Base-by-base conservation (phyloP, 2,113 vertebrate species). In the Elachura formosa region DNA sequence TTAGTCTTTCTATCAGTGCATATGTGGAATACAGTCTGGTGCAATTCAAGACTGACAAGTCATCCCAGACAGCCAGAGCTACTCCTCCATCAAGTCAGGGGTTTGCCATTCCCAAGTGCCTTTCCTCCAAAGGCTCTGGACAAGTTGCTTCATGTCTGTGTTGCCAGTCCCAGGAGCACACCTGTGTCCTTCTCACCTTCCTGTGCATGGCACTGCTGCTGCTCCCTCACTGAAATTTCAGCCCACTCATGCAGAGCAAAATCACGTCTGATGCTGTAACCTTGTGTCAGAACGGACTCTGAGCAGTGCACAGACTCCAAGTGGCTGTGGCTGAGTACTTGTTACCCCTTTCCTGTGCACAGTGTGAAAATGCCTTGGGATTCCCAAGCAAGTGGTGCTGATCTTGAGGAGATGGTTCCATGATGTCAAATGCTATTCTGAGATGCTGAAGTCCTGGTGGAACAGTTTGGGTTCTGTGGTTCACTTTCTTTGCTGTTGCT, bases 121-220 rank as follows among this genome's bases (percentile, higher is more conserved):
- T 28, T n/a, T 66, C 41, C 8, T 71, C 31, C 59, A 61, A 5
- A 49, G 48, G 25, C 3, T 11, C 54, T 38, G 62, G 33, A 38
- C 3, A 0, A 11, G 11, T 48, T 63, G 34, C 7, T 21, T 64
- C 0, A 1, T 46, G 31, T 28, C 84, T 0, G 0, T 36, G 58
- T 46, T 68, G 40, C 48, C 81, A 23, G 43, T 13, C 41, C 12
- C 55, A 52, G 31, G 36, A 56, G 55, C 0, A 5, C 31, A 26
- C 6, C 28, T 8, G 19, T 14, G 3, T 64, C 51, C 61, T 38
- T 82, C 61, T 63, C 41, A n/a, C 36, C 18, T 4, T 3, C 14
- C 38, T 34, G 13, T 8, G 6, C 13, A 6, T 0, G 3, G 61
- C 16, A 2, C 22, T 58, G 62, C 67, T 71, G 56, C 36, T 87